Evolutionary conservation across 2,113 vertebrate genomes (phyloP).

Genomic region (Cettia cetti): DNA sequence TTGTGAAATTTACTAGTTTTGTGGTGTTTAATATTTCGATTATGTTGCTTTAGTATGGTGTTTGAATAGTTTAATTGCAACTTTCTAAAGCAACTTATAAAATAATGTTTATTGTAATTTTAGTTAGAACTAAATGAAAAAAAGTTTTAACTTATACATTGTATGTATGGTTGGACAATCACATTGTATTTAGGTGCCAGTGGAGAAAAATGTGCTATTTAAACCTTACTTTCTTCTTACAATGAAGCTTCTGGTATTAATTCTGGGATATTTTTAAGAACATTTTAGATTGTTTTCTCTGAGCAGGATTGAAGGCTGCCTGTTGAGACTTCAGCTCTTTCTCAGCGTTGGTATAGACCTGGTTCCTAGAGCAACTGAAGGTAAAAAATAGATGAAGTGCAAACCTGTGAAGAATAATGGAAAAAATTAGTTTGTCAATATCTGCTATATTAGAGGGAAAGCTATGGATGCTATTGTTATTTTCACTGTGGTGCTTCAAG

Average conservation of each 20-base stretch:
- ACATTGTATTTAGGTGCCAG: neutral
- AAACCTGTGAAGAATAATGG: neutral
- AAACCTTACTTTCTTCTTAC: neutral
- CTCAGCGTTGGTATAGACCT: neutral
- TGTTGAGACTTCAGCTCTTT: neutral
- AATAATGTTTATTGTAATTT: neutral
- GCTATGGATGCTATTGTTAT: neutral
- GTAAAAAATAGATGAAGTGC: neutral
- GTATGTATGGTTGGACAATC: neutral
- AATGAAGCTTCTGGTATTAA: neutral
- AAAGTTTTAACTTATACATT: fast-evolving
- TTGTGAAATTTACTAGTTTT: neutral
- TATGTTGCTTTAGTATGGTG: neutral
- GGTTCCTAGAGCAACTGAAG: neutral
- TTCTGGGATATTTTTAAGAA: neutral
- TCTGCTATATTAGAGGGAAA: neutral
- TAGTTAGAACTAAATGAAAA: neutral
- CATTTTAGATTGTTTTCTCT: neutral
- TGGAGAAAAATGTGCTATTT: neutral
- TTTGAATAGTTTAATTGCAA: neutral
- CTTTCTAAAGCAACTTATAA: neutral
- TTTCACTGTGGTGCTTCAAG: neutral
- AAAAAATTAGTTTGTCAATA: neutral
- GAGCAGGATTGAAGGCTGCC: neutral
- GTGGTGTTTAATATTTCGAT: neutral